These are phyloP conservation scores for Acleris sparsana DNA, from an alignment of 2,888 invertebrate species.

Conservation along the genomic window DNA sequence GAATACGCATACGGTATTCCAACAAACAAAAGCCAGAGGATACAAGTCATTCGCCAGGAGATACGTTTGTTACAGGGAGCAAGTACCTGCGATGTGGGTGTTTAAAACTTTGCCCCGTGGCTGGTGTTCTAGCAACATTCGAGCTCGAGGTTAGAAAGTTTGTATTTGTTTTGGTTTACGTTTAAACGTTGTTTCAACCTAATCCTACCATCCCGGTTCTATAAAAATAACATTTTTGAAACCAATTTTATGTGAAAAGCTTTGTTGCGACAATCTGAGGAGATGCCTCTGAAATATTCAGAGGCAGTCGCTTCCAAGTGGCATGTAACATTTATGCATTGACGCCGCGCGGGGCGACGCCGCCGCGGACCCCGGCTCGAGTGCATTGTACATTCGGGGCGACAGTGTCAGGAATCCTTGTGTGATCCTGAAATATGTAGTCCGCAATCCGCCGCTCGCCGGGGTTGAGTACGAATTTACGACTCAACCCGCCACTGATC, in stretches of 20 bases:
- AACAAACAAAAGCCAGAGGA: constrained; percentile 17
- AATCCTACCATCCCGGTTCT: constrained; percentile 23
- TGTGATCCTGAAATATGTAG: constrained; percentile 65
- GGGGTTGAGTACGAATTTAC: constrained; percentile 64
- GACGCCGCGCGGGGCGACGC: constrained; percentile 2
- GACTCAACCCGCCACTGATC: constrained; percentile 52
- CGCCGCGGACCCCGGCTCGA: constrained; percentile 43
- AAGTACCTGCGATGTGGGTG: constrained; percentile 32
- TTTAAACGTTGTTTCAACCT: constrained; percentile 31
- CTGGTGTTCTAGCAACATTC: constrained; percentile 31
- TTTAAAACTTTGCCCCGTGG: constrained; percentile 35
- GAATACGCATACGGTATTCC: constrained; percentile 5
- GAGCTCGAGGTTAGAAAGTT: constrained; percentile 35
- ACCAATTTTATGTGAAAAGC: constrained; percentile 21
- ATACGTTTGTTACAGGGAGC: constrained; percentile 31
- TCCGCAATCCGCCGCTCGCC: constrained; percentile 46
- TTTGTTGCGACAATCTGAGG: constrained; percentile 21
- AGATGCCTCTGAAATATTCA: constrained; percentile 28
- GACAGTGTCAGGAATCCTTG: constrained; percentile 51
- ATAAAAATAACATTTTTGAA: constrained; percentile 21
- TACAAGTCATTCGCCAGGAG: constrained; percentile 15
- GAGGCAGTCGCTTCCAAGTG: constrained; percentile 21
- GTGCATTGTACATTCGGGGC: constrained; percentile 52
- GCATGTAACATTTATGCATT: constrained; percentile 35
- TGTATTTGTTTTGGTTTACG: constrained; percentile 36